These are phyloP conservation scores for Cistogaster globosa DNA, from an alignment of 2,888 invertebrate species.

Conservation along the genomic window DNA sequence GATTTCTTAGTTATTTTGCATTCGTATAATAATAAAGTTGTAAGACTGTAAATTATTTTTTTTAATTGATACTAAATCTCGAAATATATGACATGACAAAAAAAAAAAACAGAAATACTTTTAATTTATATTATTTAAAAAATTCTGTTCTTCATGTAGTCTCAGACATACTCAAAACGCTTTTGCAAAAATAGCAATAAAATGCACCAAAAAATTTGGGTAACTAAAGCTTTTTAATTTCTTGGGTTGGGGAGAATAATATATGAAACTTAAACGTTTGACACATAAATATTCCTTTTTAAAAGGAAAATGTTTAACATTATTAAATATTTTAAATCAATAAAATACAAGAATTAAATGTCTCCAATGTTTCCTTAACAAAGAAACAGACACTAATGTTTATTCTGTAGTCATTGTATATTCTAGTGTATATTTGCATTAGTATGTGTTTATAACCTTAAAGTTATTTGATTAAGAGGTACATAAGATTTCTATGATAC, in stretches of 20 bases:
- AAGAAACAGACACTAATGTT: neutral
- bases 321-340: slow-evolving; percentile 45
- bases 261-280: neutral
- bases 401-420: neutral
- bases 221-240: no score
- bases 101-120: no score
- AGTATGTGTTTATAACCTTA: neutral
- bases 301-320: slow-evolving; percentile 36
- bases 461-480: slow-evolving; percentile 7
- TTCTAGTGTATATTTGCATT: neutral
- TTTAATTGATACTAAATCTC: no score
- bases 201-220: no score
- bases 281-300: neutral
- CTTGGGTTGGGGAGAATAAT: neutral
- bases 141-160: no score
- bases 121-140: no score
- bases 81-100: no score
- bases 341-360: slow-evolving; percentile 23
- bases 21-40: no score
- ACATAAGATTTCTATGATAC: neutral
- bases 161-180: no score
- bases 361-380: neutral
- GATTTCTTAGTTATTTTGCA: no score
- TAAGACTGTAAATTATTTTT: no score
- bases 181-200: no score